Conservation (phyloP, 2,113 vertebrate species). For the Ictalurus furcatus region DNA sequence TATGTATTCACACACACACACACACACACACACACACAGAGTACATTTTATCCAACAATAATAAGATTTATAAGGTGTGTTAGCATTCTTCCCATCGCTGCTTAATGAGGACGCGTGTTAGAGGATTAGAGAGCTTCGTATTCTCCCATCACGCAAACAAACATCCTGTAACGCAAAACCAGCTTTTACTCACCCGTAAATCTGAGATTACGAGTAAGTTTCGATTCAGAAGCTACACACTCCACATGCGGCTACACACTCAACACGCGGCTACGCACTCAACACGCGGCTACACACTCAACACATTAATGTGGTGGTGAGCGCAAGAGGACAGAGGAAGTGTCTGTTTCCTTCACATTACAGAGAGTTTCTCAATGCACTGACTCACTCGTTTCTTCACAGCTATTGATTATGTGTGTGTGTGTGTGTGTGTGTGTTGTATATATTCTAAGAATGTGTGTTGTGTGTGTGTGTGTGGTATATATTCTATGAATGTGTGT, state of each 20-base stretch:
- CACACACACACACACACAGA: background rate
- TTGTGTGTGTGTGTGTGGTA: background rate
- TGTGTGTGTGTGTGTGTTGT: background rate
- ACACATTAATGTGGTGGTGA: background rate
- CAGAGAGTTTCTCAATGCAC: slow-evolving; percentile 24
- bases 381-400: background rate
- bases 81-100: background rate
- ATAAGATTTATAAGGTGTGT: background rate
- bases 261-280: background rate
- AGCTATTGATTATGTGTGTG: background rate
- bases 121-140: background rate
- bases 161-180: background rate
- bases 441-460: background rate
- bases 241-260: background rate
- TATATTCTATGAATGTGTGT: background rate
- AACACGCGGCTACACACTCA: background rate
- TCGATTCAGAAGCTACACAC: background rate
- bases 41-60: background rate
- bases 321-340: slow-evolving; percentile 6
- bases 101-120: background rate
- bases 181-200: background rate
- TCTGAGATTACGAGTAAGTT: background rate
- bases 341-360: slow-evolving; percentile 12
- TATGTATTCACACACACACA: no score
- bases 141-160: background rate